Base-by-base conservation (phyloP, 1,140 invertebrate species). In the Zelostemma sp. region DNA sequence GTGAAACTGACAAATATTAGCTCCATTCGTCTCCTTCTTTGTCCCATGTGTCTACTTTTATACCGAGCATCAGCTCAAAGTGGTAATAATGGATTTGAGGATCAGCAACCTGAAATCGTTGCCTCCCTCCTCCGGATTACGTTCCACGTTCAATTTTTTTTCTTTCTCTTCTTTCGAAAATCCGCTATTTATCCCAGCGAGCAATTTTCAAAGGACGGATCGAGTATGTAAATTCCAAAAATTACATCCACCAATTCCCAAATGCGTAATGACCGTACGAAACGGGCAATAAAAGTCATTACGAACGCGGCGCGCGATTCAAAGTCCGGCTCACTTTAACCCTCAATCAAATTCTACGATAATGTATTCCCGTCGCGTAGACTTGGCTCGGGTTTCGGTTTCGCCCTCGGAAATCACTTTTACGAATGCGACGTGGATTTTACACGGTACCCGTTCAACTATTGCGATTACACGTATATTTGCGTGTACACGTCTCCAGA, bases 311-410 rank as follows among this genome's bases (percentile, higher is more conserved):
- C 3, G 3, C 46, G 5, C 1, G 15, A 15, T 41, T 41, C 40
- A 15, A 41, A 38, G 40, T 41, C 40, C n/a, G n/a, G 12, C 6
- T 41, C 15, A 41, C 40, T 15, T 12, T 25, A 28, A 25, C 11
- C 11, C 1, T 25, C 21, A 28, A 66, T 66, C 53, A 51, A 57
- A 51, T 60, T 54, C 50, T 46, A 67, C 50, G 50, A 28, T 45
- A 60, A 61, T 67, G 47, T 33, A 67, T 56, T 53, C 63, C 41
- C 41, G 56, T 49, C 56, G 46, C 63, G 63, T 66, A 41, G 58
- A n/a, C 45, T 33, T 51, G 28, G 6, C 21, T 46, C 43, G 17
- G 17, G 17, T 19, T 19, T n/a, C 17, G 43, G 5, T 19, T 46
- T 19, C 18, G 1, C 43, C 17, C 55, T 11, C 56, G n/a, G 48